Base-by-base conservation (phyloP, 2,888 invertebrate genomes). In the Cabera pusaria region DNA sequence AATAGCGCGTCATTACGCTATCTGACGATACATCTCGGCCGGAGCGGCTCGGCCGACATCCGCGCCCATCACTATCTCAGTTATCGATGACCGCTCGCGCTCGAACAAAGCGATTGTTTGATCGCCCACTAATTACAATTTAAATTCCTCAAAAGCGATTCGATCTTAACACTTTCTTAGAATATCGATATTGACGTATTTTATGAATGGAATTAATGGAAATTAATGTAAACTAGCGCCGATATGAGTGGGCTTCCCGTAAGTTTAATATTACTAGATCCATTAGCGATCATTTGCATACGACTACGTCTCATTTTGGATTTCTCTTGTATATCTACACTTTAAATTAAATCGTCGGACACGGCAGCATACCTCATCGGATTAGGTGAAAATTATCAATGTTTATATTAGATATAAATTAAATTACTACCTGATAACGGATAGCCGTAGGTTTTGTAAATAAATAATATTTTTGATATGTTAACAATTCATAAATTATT, bases 1-100 rank as follows among this genome's bases (percentile, higher is more conserved):
- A 83, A 80, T 84, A 73, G 79, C 72, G 63, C 70, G 72, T 81
- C 81, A 84, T 86, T 85, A 84, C 74, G 64, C 62, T 83, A 85
- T 86, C 83, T 74, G 57, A 64, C 74, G 79, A 80, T 84, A 79
- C 75, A 82, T 84, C 84, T 77, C 56, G 28, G 6, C n/a, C 18
- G 2, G 26, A 12, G 16, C 17, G 49, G 51, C 62, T 11, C 57
- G 56, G 61, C 64, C 68, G 63, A 63, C 61, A 48, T 59, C 70
- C 54, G 69, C 7, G 6, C 12, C 8, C 74, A 72, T 76, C 76
- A 77, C 75, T 79, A 80, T 79, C 75, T 72, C 53, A 57, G 62
- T 58, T 62, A 78, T 80, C 79, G 73, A 73, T 72, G 72, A 64
- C 58, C 64, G 61, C 59, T 65, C 66, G 61, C 59, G 63, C 62